Conservation (phyloP, 2,113 vertebrate genomes). For the Mobula hypostoma region DNA sequence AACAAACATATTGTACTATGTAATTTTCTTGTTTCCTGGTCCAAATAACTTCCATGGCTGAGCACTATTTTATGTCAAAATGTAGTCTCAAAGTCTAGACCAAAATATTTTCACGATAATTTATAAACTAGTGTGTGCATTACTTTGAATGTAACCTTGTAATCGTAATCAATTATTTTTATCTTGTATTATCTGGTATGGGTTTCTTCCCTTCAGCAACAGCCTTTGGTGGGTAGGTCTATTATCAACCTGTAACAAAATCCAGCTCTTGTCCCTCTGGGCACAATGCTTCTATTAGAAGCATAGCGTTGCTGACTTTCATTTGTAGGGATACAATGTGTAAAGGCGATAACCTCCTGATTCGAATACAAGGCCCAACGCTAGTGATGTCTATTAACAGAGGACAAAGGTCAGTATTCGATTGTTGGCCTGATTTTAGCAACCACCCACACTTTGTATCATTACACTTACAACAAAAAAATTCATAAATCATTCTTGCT, state of each 20-base stretch:
- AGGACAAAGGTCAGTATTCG: neutral
- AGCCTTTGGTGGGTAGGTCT: neutral
- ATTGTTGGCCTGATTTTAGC: neutral
- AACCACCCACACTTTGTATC: neutral
- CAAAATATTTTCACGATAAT: slow-evolving; percentile 30
- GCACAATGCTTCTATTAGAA: slow-evolving; percentile 4
- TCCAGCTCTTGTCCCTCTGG: slow-evolving; percentile 33
- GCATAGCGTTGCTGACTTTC: neutral
- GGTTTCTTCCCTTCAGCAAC: slow-evolving; percentile 14
- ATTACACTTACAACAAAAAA: neutral
- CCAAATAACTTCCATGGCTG: neutral
- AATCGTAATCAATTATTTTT: slow-evolving; percentile 35
- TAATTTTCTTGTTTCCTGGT: slow-evolving; percentile 32
- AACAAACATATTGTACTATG: neutral
- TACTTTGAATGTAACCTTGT: slow-evolving; percentile 34
- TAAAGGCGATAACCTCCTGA: neutral
- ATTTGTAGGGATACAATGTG: neutral
- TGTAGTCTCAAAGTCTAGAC: slow-evolving; percentile 37
- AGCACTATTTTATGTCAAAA: slow-evolving; percentile 33
- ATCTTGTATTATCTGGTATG: slow-evolving; percentile 23
- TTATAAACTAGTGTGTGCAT: neutral
- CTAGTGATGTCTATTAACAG: neutral
- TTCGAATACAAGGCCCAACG: neutral
- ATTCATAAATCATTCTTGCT: neutral
- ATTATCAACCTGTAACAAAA: slow-evolving; percentile 27